phyloP scores from a whole-genome alignment of 2,113 vertebrate species.

The Aythya baeri region DNA sequence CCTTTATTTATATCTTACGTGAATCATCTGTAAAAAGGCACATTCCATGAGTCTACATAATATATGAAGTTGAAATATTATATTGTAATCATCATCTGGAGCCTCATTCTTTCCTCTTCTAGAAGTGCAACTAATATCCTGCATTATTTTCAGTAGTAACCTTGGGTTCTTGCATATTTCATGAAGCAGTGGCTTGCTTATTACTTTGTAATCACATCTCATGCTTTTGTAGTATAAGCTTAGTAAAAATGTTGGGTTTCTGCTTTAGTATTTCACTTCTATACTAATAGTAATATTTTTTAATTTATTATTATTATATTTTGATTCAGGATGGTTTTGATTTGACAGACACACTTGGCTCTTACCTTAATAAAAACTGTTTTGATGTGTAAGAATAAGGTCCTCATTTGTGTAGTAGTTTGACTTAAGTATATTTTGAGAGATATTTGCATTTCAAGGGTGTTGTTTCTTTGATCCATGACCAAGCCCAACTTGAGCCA shows the following conservation, averaged over 20 bases:
- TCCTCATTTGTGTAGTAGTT: background rate
- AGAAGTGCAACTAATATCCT: background rate
- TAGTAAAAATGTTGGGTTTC: background rate
- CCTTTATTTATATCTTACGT: background rate
- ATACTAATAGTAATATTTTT: background rate
- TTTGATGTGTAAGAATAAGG: background rate
- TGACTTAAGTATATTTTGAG: slow-evolving; percentile 4
- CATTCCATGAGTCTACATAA: background rate
- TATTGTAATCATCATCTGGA: background rate
- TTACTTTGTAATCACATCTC: background rate
- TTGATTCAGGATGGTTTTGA: background rate
- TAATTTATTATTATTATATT: background rate
- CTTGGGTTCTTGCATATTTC: background rate
- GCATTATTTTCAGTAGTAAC: background rate
- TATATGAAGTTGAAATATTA: background rate
- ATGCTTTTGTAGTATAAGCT: background rate
- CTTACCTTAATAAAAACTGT: background rate
- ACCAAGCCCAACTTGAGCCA: background rate
- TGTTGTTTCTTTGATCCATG: slow-evolving; percentile 2
- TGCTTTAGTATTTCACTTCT: background rate
- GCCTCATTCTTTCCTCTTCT: background rate
- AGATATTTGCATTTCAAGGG: background rate
- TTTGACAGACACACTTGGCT: background rate
- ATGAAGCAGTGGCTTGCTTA: background rate
- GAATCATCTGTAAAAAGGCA: background rate